A percentile compares a stretch with the other conserved stretches of the same genome.
These are phyloP conservation scores for Orchesella flavescens DNA, from an alignment of 2,888 invertebrate genomes.

Conservation along the genomic window DNA sequence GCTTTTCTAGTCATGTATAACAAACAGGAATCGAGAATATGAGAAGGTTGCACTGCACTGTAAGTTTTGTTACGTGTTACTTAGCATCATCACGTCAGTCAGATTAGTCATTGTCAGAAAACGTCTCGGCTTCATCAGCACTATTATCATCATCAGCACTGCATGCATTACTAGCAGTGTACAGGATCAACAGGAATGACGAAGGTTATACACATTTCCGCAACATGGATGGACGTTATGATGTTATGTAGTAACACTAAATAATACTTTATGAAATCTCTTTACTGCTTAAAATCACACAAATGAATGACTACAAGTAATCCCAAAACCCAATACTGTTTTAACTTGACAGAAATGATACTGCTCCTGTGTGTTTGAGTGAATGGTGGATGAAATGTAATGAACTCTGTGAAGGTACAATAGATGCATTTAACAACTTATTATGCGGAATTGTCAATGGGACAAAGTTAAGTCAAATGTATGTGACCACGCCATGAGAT, in stretches of 20 bases:
- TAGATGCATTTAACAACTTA: no score
- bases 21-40: not conserved
- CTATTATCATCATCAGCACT: not conserved
- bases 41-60: constrained; percentile 1
- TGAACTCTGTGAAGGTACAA: no score
- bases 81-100: not conserved
- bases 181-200: constrained; percentile 7
- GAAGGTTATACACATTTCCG: constrained; percentile 52
- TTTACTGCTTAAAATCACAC: not conserved
- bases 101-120: constrained; percentile 47
- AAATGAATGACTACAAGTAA: constrained; percentile 29
- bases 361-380: not conserved
- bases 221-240: constrained; percentile 18
- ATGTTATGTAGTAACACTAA: not conserved
- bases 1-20: not conserved
- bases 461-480: no score
- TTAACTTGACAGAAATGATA: not conserved
- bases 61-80: constrained; percentile 4
- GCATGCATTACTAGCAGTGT: not conserved
- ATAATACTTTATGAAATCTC: constrained; percentile 24
- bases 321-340: not conserved
- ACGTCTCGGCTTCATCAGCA: constrained; percentile 33
- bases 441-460: no score
- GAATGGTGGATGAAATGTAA: no score
- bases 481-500: no score